Evolutionary conservation across 2,113 vertebrate genomes (phyloP).

Genomic region (Trematomus loennbergii): DNA sequence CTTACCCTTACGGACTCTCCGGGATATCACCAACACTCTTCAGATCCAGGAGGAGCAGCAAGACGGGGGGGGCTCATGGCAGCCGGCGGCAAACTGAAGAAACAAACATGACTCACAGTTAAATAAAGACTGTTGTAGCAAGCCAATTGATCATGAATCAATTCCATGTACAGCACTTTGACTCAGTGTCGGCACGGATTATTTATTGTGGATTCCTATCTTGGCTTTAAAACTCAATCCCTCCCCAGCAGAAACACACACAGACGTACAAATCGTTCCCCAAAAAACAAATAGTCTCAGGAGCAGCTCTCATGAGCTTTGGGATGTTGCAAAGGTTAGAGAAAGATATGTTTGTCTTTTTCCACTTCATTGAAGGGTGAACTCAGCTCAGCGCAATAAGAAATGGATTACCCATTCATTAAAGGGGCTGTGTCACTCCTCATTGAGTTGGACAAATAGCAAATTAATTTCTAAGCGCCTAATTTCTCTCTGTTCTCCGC

Average conservation of each 20-base stretch:
- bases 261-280: conserved; percentile 51
- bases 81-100: conserved; percentile 7
- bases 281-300: conserved; percentile 61
- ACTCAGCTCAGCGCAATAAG: conserved; percentile 73
- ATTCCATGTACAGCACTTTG: conserved; percentile 44
- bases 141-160: conserved; percentile 67
- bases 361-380: conserved; percentile 80
- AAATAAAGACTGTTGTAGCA: conserved; percentile 52
- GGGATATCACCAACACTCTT: conserved; percentile 62
- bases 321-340: conserved; percentile 72
- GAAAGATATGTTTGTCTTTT: conserved; percentile 81
- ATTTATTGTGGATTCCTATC: conserved; percentile 58
- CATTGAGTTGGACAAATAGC: conserved; percentile 83
- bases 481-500: conserved; percentile 81
- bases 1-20: conserved; percentile 27
- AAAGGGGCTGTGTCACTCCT: conserved; percentile 79
- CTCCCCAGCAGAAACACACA: conserved; percentile 43
- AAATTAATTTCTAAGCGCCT: conserved; percentile 81
- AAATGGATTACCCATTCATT: conserved; percentile 82
- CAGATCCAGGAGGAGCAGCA: conserved; percentile 48
- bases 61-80: background rate
- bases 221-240: conserved; percentile 60
- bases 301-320: conserved; percentile 52
- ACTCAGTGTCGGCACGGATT: conserved; percentile 37
- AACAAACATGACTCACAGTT: conserved; percentile 48